A percentile compares a stretch with the other conserved stretches of the same genome.
Evolutionary conservation across 2,797 vertebrate genomes (phyloP).

Genomic region (Triplophysa yarkandensis): DNA sequence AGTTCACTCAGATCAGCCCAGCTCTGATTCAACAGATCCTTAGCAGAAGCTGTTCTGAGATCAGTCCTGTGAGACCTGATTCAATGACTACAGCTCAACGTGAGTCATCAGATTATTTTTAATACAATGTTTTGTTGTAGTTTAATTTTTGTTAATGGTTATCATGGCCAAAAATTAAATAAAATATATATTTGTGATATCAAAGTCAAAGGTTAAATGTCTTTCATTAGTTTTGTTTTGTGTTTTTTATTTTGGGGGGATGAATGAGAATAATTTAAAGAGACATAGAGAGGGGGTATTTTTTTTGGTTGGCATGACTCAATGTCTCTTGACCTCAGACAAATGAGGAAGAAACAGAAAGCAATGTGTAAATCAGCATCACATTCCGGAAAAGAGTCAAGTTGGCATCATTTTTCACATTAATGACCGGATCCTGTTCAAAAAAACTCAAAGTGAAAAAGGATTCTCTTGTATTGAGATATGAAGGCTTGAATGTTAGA

Average conservation of each 20-base stretch:
- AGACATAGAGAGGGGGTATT: no score
- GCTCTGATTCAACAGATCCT: constrained; percentile 87
- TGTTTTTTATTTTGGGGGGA: no score
- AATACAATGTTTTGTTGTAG: no score
- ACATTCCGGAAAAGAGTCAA: not conserved
- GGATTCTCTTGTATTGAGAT: no score
- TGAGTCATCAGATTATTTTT: constrained; percentile 61
- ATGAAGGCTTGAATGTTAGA: no score
- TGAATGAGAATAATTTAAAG: no score
- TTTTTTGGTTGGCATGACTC: not conserved
- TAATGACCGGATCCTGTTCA: not conserved
- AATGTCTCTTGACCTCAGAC: not conserved
- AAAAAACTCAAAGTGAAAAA: not conserved
- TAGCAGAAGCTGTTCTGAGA: constrained; percentile 72
- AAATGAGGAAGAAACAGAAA: not conserved
- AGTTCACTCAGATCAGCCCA: constrained; percentile 77
- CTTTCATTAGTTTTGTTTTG: no score
- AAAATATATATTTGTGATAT: no score
- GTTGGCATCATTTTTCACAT: not conserved
- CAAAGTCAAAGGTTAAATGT: no score
- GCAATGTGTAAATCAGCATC: not conserved
- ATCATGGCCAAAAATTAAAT: no score
- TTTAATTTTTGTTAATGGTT: no score
- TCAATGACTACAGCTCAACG: constrained; percentile 74
- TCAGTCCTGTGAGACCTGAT: not conserved